Conservation (phyloP, 1,140 invertebrate species). For the Paraescarpia echinospica region DNA sequence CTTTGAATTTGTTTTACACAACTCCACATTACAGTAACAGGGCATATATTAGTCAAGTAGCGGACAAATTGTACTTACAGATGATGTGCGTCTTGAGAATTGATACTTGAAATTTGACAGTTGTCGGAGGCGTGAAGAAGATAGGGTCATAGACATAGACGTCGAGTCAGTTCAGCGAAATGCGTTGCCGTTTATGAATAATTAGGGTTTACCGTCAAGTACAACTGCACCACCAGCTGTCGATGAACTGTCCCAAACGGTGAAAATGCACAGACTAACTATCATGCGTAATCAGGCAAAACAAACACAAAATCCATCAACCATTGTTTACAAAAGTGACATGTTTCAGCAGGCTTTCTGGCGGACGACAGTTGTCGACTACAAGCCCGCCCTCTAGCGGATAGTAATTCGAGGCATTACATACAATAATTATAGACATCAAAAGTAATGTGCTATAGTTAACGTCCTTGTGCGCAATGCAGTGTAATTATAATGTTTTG, state of each 20-base stretch:
- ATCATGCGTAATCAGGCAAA: neutral
- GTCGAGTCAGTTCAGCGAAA: neutral
- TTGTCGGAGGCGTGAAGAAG: no score
- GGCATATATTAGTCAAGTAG: neutral
- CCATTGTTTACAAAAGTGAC: neutral
- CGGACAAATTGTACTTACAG: neutral
- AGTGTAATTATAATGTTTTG: neutral
- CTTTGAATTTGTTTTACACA: no score
- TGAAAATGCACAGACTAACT: neutral
- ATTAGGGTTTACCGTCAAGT: neutral
- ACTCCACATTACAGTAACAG: neutral
- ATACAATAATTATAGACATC: neutral
- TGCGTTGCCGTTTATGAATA: neutral
- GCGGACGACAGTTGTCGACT: slow-evolving; percentile 1
- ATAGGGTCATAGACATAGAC: no score
- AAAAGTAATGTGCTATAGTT: neutral
- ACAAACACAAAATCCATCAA: neutral
- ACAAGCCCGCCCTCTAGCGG: neutral
- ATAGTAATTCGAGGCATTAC: neutral
- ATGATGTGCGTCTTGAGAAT: no score
- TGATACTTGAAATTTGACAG: no score
- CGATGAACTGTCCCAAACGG: neutral
- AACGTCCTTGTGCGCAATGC: neutral
- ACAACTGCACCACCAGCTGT: neutral
- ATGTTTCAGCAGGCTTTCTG: slow-evolving; percentile 3